These are phyloP conservation scores for Clytia hemisphaerica DNA, from an alignment of 30 jellyfish, hydroid and myxozoan species.

Conservation along the genomic window DNA sequence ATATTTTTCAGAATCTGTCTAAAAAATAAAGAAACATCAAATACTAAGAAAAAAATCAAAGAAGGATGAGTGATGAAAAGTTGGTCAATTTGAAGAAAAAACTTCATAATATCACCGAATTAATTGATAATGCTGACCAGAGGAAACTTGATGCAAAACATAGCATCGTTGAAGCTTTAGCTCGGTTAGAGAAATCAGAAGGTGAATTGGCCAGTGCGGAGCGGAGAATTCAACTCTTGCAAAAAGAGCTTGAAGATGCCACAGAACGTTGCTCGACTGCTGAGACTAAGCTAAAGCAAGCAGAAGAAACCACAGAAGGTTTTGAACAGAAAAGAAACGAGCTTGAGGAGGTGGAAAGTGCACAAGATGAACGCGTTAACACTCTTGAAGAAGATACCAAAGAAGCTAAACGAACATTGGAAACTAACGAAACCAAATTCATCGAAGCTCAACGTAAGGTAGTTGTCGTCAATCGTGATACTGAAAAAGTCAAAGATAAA, in stretches of 20 bases:
- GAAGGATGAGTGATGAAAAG: no score
- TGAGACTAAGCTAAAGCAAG: constrained; percentile 44
- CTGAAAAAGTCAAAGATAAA: constrained; percentile 40
- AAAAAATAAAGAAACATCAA: no score
- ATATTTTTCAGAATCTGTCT: no score
- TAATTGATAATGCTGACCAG: constrained; percentile 79
- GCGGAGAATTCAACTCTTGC: constrained; percentile 63
- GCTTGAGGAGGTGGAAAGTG: constrained; percentile 68
- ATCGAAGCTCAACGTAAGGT: constrained; percentile 62
- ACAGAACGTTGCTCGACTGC: constrained; percentile 43
- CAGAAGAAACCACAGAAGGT: constrained; percentile 33
- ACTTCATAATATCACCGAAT: constrained; percentile 56
- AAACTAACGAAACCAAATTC: constrained; percentile 60
- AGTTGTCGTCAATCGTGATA: constrained; percentile 73
- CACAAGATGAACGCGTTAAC: constrained; percentile 82
- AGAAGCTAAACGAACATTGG: constrained; percentile 56
- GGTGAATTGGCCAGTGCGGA: constrained; percentile 68
- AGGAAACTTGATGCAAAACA: constrained; percentile 68
- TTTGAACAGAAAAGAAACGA: constrained; percentile 52
- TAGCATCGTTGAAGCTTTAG: constrained; percentile 68
- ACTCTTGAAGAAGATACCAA: constrained; percentile 69
- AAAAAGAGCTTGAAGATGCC: constrained; percentile 36
- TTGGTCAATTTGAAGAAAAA: constrained; percentile 61
- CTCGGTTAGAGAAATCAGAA: constrained; percentile 33
- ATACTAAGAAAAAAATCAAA: no score